Evolutionary conservation across 92 coral and sea anemone genomes (phyloP), one percentile per base, ranked within the genome.

Genomic region (Parazoanthus swiftii): DNA sequence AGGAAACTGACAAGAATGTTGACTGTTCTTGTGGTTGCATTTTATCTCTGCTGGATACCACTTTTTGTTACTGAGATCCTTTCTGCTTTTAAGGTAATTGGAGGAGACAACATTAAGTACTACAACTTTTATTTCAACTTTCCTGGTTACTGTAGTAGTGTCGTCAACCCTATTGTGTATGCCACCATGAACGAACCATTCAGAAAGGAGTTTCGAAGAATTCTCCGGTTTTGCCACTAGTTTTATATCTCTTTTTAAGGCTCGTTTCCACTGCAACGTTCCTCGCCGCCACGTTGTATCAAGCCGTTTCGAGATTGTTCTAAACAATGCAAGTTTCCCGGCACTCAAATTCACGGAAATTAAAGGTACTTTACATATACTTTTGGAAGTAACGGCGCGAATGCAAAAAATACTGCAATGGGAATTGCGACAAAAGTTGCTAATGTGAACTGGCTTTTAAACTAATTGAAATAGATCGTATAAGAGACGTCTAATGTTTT

Each of bases 11-110:
- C 86, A 3, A 70, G 78, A 83, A 43, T 83, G 63, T 43, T 83
- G n/a, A 83, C 86, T 20, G 86, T 83, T 42, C 77, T 83, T 43
- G 59, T 83, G 43, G 77, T 68, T 0, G 86, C 77, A 15, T 83
- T 83, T 66, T 72, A 68, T 46, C 77, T 83, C 70, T 83, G 86
- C 48, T 83, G 86, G 86, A 16, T 83, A 20, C 86, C 86, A 16
- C 14, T 83, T 15, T 83, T 83, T 48, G 25, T 83, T 74, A 25
- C 77, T 29, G 65, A 25, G 29, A 68, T 68, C 70, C 58, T 83
- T 9, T 48, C 13, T 15, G 67, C 59, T 42, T 70, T 83, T 29
- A 70, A 66, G 18, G 35, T 70, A 83, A 83, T 83, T 74, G 74
- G 58, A 83, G 78, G 70, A 83, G 46, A 39, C 15, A 74, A 35